Base-by-base conservation (phyloP, 2,113 vertebrate species). In the Silurus meridionalis region DNA sequence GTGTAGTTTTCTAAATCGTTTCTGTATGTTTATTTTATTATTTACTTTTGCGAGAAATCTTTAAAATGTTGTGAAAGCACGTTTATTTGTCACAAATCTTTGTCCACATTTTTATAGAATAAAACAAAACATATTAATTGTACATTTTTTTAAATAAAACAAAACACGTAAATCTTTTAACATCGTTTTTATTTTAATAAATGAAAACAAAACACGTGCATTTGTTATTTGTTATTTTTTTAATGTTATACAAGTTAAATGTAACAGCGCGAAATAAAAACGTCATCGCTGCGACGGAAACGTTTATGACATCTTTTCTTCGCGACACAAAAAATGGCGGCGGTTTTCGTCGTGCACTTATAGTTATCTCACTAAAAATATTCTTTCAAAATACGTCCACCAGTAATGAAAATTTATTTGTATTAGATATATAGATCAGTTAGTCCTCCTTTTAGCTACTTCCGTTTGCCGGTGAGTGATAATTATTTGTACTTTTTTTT, bases 221-320 rank as follows among this genome's bases (percentile, higher is more conserved):
- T 37, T 37, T 37, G 37, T 37, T 37, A 37, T 37, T 37, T 37
- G 28, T 37, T 37, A 37, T 37, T 37, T 37, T 37, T 37, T 37
- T 2, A 2, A 37, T 37, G 37, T 37, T 37, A 37, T 37, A 37
- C 37, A 37, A 37, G 37, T 37, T 37, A 37, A 37, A 37, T 37
- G 37, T 37, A 37, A 37, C 37, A 2, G 37, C 37, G 37, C 37
- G 2, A 37, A 37, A 37, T 37, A 37, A 37, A 37, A 37, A 23
- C 66, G 14, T 4, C 37, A 10, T 53, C 89, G 8, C 55, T 78
- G 52, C 25, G 46, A 13, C 4, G 50, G 21, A 55, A 21, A 14
- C 9, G 28, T 14, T 50, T 23, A 4, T 85, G 79, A 87, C 85
- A 79, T 80, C 71, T 46, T 79, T 80, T 83, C 57, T 71, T 71